Evolutionary conservation across 2,888 invertebrate species (phyloP), one percentile per base, ranked within the genome.

Genomic region (Choreutis nemorana): DNA sequence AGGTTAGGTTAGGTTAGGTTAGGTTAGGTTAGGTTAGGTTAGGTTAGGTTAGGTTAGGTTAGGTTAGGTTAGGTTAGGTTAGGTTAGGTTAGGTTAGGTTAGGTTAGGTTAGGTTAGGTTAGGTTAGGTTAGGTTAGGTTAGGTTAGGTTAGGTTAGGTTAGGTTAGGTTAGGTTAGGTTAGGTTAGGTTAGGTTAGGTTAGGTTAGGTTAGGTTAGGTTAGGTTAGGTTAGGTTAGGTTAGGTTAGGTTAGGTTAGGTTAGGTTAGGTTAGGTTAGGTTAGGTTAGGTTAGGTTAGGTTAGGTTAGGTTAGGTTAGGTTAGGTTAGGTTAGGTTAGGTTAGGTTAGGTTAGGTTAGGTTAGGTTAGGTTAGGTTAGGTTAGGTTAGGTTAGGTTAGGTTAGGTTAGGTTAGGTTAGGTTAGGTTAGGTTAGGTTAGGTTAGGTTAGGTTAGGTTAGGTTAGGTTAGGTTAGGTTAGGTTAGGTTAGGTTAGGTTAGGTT

Each of bases 251-350:
- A 33, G 33, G 33, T 34, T 34, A 34, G 34, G 34, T 34, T 34
- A 34, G 34, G 34, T 30, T 34, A 34, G 34, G 34, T 32, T 36
- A 36, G 36, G 36, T 36, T 36, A 36, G 37, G 37, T 34, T 37
- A 37, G 37, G 37, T 37, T 36, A 37, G 37, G 37, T 37, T 37
- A 37, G 37, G 37, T 37, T 33, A 33, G 32, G 33, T 33, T 37
- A 37, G 37, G 37, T 37, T 37, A 37, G 37, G 37, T 37, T 37
- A 35, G 37, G 37, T 37, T 35, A 33, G 37, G 35, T 35, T 37
- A 37, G 37, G 37, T 37, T 37, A 35, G 37, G 35, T 35, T 35
- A 31, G 34, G 34, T 34, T 28, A 28, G 28, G 28, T 28, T 28
- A 28, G 28, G 28, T 28, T 28, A 28, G 28, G 28, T 28, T 20